phyloP scores from a whole-genome alignment of 2,113 vertebrate genomes.

The Cyprinodon tularosa region DNA sequence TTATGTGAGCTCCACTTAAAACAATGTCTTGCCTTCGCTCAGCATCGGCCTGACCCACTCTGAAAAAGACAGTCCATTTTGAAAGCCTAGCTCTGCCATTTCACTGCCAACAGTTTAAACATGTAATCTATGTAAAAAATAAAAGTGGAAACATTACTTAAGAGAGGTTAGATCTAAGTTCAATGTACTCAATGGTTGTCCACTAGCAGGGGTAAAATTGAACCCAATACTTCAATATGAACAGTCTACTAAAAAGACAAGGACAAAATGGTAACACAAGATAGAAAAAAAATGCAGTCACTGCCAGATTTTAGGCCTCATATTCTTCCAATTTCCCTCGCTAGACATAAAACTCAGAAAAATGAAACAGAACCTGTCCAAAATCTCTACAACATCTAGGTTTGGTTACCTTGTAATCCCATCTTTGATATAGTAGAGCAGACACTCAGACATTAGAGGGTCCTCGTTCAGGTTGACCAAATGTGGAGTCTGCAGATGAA shows the following conservation, averaged over 20 bases:
- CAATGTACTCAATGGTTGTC: conserved; percentile 10
- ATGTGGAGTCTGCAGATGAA: conserved; percentile 89
- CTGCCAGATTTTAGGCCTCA: conserved; percentile 12
- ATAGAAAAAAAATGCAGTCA: conserved; percentile 18
- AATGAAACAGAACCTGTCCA: background rate
- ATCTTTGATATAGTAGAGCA: conserved; percentile 99
- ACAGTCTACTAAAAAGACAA: conserved; percentile 28
- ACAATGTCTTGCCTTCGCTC: conserved; percentile 97
- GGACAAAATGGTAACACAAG: conserved; percentile 22
- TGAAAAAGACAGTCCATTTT: conserved; percentile 71
- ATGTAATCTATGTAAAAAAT: conserved; percentile 1
- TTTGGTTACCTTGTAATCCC: conserved; percentile 91
- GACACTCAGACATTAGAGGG: conserved; percentile 98
- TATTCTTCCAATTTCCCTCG: conserved; percentile 5
- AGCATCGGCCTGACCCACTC: conserved; percentile 95
- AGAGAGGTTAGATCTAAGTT: conserved; percentile 2
- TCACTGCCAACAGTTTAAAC: conserved; percentile 35
- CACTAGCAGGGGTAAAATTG: background rate
- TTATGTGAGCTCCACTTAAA: conserved; percentile 96
- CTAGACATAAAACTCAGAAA: conserved; percentile 27
- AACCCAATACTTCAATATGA: conserved; percentile 35
- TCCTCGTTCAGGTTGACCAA: conserved; percentile 99
- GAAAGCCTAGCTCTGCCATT: conserved; percentile 7
- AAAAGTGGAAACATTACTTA: conserved; percentile 7
- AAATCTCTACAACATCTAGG: conserved; percentile 20